These are phyloP conservation scores for Hypena proboscidalis DNA, from an alignment of 2,888 invertebrate species.

Conservation along the genomic window DNA sequence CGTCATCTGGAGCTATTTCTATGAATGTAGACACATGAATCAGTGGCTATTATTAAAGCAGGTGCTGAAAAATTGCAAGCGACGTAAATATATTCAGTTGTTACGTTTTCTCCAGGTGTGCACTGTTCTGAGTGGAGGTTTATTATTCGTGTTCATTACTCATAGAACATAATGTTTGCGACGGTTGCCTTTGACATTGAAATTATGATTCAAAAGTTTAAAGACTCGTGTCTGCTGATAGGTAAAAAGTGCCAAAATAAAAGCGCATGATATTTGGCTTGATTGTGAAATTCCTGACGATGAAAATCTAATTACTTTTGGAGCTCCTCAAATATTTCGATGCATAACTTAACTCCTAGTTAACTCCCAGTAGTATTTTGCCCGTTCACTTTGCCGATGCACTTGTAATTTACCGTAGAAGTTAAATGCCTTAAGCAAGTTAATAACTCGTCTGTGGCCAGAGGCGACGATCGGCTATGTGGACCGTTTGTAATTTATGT, in stretches of 20 bases:
- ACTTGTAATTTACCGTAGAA: slow-evolving; percentile 6
- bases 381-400: neutral
- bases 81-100: slow-evolving; percentile 58
- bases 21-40: slow-evolving; percentile 69
- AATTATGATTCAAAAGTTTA: slow-evolving; percentile 54
- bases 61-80: slow-evolving; percentile 63
- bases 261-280: neutral
- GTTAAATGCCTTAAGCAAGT: slow-evolving; percentile 40
- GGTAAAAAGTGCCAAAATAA: slow-evolving; percentile 45
- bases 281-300: neutral
- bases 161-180: slow-evolving; percentile 51
- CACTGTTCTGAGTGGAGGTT: slow-evolving; percentile 40
- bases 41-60: slow-evolving; percentile 71
- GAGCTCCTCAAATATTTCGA: too few relatives aligned
- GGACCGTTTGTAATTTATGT: slow-evolving; percentile 54
- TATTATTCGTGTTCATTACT: slow-evolving; percentile 29
- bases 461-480: slow-evolving; percentile 34
- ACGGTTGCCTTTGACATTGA: slow-evolving; percentile 60
- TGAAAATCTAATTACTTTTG: neutral
- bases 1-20: slow-evolving; percentile 73
- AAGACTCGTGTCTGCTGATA: slow-evolving; percentile 42
- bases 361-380: neutral
- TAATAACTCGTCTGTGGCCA: slow-evolving; percentile 42
- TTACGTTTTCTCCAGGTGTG: slow-evolving; percentile 56
- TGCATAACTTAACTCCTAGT: neutral